phyloP scores from a whole-genome alignment of 2,113 vertebrate genomes.

The Sceloporus undulatus region DNA sequence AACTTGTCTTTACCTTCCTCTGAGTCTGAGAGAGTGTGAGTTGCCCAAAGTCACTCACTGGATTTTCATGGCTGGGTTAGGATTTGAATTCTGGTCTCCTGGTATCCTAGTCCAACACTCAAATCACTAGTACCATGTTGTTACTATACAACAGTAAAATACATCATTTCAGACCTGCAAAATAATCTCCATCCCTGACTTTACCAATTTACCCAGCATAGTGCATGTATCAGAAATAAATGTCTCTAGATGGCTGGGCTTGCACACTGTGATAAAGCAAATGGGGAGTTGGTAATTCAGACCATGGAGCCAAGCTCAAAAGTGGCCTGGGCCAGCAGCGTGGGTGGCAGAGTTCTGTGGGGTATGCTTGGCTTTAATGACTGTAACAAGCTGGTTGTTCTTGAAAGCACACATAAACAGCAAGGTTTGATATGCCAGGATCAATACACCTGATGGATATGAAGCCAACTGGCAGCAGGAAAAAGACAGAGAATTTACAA shows the following conservation, averaged over 20 bases:
- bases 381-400: conserved; percentile 2
- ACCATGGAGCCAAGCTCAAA: not conserved
- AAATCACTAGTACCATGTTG: no score
- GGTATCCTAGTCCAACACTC: no score
- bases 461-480: not conserved
- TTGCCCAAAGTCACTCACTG: no score
- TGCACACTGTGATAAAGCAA: not conserved
- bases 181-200: not conserved
- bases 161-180: not conserved
- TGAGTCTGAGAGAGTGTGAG: no score
- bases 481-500: not conserved
- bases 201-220: no score
- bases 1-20: no score
- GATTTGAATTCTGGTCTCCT: no score
- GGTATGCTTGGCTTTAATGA: not conserved
- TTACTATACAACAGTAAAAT: no score
- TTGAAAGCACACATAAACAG: not conserved
- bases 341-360: not conserved
- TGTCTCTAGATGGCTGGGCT: not conserved
- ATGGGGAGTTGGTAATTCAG: not conserved
- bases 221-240: not conserved
- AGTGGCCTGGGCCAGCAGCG: not conserved
- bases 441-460: conserved; percentile 4
- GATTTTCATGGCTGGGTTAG: no score
- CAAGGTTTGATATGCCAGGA: not conserved